A percentile compares a stretch with the other conserved stretches of the same genome.
Evolutionary conservation across 2,888 invertebrate genomes (phyloP).

Genomic region (Pollenia labialis): DNA sequence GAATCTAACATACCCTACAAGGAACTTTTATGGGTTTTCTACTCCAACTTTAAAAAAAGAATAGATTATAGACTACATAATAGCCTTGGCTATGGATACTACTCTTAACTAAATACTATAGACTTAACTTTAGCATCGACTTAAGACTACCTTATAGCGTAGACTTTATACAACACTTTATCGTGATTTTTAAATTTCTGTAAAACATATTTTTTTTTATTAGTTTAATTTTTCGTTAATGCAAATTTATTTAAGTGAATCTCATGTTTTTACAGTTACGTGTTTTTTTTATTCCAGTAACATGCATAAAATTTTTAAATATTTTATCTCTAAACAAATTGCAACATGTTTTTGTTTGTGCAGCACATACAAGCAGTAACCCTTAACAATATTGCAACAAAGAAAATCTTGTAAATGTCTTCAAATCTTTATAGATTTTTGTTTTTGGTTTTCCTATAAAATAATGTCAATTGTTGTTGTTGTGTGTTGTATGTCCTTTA

Average conservation of each 20-base stretch:
- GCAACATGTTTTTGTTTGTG: constrained; percentile 58
- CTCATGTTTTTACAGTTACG: constrained; percentile 19
- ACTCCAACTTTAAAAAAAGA: too few species aligned
- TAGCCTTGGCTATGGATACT: too few species aligned
- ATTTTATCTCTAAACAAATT: constrained; percentile 63
- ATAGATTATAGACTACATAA: too few species aligned
- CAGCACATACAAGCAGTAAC: constrained; percentile 5
- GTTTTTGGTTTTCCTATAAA: constrained; percentile 35
- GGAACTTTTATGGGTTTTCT: too few species aligned
- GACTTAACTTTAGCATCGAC: too few species aligned
- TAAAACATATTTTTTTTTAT: neutral
- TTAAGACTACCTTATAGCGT: too few species aligned
- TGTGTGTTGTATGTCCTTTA: constrained; percentile 37
- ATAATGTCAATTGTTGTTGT: constrained; percentile 56
- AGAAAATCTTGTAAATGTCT: constrained; percentile 53
- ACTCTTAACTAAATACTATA: too few species aligned
- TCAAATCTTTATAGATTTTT: constrained; percentile 44
- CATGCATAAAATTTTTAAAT: constrained; percentile 51
- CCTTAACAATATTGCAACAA: constrained; percentile 48
- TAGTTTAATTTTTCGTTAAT: constrained; percentile 12
- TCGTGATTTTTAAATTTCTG: too few species aligned
- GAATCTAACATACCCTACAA: too few species aligned
- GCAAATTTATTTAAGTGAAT: constrained; percentile 60
- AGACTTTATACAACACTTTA: too few species aligned
- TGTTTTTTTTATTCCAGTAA: constrained; percentile 18